Conservation (phyloP, 1,140 invertebrate species). For the Teleopsis dalmanni region DNA sequence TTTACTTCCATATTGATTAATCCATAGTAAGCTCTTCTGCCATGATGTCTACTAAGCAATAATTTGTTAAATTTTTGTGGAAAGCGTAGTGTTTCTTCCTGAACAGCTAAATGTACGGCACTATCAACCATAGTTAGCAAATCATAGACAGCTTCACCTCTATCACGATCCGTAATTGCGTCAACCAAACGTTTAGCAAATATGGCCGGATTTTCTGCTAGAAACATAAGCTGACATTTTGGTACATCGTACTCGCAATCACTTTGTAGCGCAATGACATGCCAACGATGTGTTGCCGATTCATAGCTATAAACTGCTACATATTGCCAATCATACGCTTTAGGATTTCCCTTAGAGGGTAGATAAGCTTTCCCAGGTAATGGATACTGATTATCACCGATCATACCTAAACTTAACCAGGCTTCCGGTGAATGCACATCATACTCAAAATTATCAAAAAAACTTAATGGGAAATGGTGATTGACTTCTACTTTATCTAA, state of each 20-base stretch:
- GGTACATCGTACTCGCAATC: constrained; percentile 27
- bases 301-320: constrained; percentile 25
- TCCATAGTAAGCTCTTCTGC: background rate
- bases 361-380: constrained; percentile 31
- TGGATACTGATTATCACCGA: constrained; percentile 25
- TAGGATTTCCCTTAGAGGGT: constrained; percentile 22
- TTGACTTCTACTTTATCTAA: constrained; percentile 33
- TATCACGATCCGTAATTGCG: constrained; percentile 26
- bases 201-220: constrained; percentile 33
- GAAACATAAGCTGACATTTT: constrained; percentile 37
- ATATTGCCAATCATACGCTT: constrained; percentile 28
- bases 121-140: constrained; percentile 39
- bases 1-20: constrained; percentile 21
- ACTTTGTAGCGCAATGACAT: constrained; percentile 22
- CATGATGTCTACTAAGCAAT: background rate
- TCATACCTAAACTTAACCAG: constrained; percentile 32
- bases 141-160: constrained; percentile 28
- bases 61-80: background rate
- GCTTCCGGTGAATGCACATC: constrained; percentile 28
- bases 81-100: constrained; percentile 23
- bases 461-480: constrained; percentile 36
- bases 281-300: constrained; percentile 21
- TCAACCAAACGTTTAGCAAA: constrained; percentile 28
- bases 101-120: constrained; percentile 30
- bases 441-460: constrained; percentile 33